Evolutionary conservation across 92 coral and sea anemone genomes (phyloP).

Genomic region (Porites divaricata): DNA sequence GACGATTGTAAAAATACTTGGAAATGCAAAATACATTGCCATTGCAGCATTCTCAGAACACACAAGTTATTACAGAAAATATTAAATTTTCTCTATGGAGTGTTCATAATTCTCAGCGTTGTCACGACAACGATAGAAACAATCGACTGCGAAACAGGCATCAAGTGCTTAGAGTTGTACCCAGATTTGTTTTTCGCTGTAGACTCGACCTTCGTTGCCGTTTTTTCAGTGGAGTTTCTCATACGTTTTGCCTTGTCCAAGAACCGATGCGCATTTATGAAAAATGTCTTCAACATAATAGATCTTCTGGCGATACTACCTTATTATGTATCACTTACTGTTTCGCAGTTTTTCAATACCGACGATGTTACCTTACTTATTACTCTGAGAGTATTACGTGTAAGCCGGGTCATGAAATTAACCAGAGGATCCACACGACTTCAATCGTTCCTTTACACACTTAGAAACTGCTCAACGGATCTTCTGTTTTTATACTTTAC

Average conservation of each 20-base stretch:
- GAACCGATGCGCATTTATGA: slow-evolving; percentile 55
- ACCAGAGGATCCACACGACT: slow-evolving; percentile 75
- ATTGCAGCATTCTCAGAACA: not conserved
- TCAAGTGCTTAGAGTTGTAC: slow-evolving; percentile 62
- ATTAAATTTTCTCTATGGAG: slow-evolving; percentile 56
- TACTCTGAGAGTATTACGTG: slow-evolving; percentile 75
- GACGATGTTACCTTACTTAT: slow-evolving; percentile 51
- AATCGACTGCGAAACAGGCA: slow-evolving; percentile 59
- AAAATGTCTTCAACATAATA: slow-evolving; percentile 64
- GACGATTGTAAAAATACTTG: not conserved
- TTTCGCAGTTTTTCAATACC: slow-evolving; percentile 46
- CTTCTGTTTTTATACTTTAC: slow-evolving; percentile 76
- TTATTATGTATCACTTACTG: slow-evolving; percentile 69
- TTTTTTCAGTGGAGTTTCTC: slow-evolving; percentile 77
- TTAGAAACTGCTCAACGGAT: slow-evolving; percentile 76
- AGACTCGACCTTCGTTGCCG: slow-evolving; percentile 75
- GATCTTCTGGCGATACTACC: slow-evolving; percentile 83
- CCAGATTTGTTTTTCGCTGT: slow-evolving; percentile 50
- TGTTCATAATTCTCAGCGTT: slow-evolving; percentile 81
- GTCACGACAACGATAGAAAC: slow-evolving; percentile 81
- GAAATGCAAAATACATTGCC: slow-evolving; percentile 6
- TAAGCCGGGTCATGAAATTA: slow-evolving; percentile 79
- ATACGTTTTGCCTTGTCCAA: slow-evolving; percentile 64
- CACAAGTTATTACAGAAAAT: not conserved
- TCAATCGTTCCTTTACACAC: slow-evolving; percentile 70